Conservation (phyloP, 1,140 invertebrate species). For the Drosophila persimilis region DNA sequence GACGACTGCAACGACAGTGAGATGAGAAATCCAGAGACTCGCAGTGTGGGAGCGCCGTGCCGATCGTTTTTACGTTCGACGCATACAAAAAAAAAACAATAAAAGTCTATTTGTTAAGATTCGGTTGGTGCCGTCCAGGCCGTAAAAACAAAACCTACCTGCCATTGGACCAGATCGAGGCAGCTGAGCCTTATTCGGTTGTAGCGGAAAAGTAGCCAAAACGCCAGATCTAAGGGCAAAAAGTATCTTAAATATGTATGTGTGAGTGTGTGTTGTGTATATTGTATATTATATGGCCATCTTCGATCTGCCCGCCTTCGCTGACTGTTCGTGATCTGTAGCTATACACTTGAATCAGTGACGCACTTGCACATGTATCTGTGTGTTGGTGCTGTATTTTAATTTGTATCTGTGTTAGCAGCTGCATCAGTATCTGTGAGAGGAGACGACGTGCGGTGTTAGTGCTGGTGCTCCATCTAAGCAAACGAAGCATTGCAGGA, state of each 20-base stretch:
- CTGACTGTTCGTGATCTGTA: constrained; percentile 50
- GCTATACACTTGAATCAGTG: constrained; percentile 38
- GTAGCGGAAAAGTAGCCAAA: constrained; percentile 20
- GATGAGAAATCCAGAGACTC: constrained; percentile 23
- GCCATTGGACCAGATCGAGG: constrained; percentile 1
- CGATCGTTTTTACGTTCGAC: constrained; percentile 45
- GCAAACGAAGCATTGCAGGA: constrained; percentile 63
- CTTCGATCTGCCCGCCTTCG: constrained; percentile 70
- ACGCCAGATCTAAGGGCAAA: constrained; percentile 19
- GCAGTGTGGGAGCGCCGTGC: constrained; percentile 51
- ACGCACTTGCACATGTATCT: constrained; percentile 45
- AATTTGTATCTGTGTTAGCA: constrained; percentile 40
- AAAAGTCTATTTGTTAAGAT: constrained; percentile 43
- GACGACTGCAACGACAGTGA: constrained; percentile 11
- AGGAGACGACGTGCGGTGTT: neutral
- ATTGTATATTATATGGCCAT: constrained; percentile 52
- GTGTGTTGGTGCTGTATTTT: constrained; percentile 12
- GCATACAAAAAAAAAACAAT: constrained; percentile 59
- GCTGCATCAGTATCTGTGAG: constrained; percentile 41
- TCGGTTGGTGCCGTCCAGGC: constrained; percentile 5
- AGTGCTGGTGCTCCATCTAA: constrained; percentile 57
- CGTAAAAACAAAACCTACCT: no score
- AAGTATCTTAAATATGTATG: constrained; percentile 3
- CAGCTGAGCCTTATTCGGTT: neutral
- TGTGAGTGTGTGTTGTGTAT: constrained; percentile 18